Base-by-base conservation (phyloP, 2,888 invertebrate genomes). In the Athrips mouffetella region DNA sequence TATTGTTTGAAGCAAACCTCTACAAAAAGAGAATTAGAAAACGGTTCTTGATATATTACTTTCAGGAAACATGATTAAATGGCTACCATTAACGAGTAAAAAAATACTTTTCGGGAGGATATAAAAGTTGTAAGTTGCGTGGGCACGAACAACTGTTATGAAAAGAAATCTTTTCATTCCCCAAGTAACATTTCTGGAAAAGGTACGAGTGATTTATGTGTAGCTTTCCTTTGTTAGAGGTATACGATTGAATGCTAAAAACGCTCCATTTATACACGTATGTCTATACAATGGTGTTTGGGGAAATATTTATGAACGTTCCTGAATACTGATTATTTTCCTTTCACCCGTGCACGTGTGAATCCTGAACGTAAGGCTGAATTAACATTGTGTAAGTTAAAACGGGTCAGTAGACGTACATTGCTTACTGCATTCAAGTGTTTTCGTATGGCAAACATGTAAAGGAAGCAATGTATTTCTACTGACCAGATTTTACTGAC, bases 121-220 rank as follows among this genome's bases (percentile, higher is more conserved):
- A 70, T 75, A 73, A 65, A 70, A 73, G 67, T 75, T 66, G 57
- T 56, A 67, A 72, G 62, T 72, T 65, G 69, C 67, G 74, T 69
- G 68, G 69, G 72, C 62, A 59, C 63, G 65, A 70, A 73, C 68
- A 72, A 78, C 68, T 70, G 71, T 72, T 73, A 70, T 71, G 72
- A 75, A 77, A 73, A 62, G 67, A 69, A 76, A 73, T 74, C 73
- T 75, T 79, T 80, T 72, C 72, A 73, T 68, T 70, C 66, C 65
- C 58, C 48, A 65, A 70, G 66, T 63, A 68, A 68, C 67, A 65
- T 73, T 72, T 74, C 66, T 71, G 73, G 71, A 70, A 79, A 78
- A 75, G 68, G 69, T 67, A 70, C 59, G 58, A 63, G 66, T 75
- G 78, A 78, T 82, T 80, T 80, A 78, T 80, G 72, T 69, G 70